These are phyloP conservation scores for Boloria euphrosyne DNA, from an alignment of 2,888 invertebrate species.

Conservation along the genomic window DNA sequence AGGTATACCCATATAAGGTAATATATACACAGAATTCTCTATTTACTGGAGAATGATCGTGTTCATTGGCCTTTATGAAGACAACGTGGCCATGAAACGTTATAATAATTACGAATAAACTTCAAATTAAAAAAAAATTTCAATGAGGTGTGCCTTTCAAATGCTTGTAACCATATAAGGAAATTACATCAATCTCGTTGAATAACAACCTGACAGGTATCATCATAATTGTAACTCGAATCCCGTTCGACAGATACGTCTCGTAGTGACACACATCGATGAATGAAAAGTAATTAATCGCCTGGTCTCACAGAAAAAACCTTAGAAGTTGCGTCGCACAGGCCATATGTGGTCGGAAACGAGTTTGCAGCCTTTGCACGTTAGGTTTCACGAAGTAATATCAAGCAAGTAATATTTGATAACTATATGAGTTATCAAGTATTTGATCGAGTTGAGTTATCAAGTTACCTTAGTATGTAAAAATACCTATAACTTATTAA, in stretches of 20 bases:
- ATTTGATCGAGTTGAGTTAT: too few relatives aligned
- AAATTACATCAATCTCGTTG: not conserved
- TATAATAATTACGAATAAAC: too few relatives aligned
- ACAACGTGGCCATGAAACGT: too few relatives aligned
- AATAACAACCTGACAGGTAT: constrained; percentile 1
- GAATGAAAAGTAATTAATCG: constrained; percentile 13
- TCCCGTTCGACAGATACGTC: not conserved
- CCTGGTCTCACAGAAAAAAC: constrained; percentile 1
- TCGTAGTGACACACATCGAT: constrained; percentile 10
- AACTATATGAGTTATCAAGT: too few relatives aligned
- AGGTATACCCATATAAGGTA: too few relatives aligned
- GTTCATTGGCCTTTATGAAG: too few relatives aligned
- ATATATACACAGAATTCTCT: too few relatives aligned
- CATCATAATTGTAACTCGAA: constrained; percentile 11
- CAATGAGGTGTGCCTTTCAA: not conserved
- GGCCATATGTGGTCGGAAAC: constrained; percentile 28
- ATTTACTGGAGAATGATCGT: too few relatives aligned
- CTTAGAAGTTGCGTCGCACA: constrained; percentile 17
- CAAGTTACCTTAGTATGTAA: not conserved
- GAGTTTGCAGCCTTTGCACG: constrained; percentile 11
- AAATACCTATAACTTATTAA: too few relatives aligned
- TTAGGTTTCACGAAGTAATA: not conserved
- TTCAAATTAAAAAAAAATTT: too few relatives aligned
- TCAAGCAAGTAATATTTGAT: not conserved
- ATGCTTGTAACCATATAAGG: not conserved